These are phyloP conservation scores for Dilophus febrilis DNA, from an alignment of 2,888 invertebrate species.

Conservation along the genomic window DNA sequence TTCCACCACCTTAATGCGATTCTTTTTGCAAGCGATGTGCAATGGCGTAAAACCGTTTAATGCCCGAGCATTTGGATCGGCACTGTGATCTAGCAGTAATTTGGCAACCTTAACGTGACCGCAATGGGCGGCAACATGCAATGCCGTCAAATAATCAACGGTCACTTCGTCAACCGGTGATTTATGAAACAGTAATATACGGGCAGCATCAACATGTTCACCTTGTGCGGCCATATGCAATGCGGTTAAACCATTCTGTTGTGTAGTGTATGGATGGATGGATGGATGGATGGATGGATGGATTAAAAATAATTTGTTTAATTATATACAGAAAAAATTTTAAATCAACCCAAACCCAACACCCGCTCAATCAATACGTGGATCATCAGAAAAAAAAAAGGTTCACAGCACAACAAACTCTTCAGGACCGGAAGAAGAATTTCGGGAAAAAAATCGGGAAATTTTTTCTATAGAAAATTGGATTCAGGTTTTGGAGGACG, in stretches of 20 bases:
- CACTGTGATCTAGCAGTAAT: slow-evolving; percentile 76
- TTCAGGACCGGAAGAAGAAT: no score
- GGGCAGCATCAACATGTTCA: slow-evolving; percentile 92
- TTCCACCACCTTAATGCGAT: slow-evolving; percentile 90
- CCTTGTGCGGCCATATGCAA: slow-evolving; percentile 98
- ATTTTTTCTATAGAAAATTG: no score
- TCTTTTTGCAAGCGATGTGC: slow-evolving; percentile 98
- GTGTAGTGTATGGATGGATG: no score
- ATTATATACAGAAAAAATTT: no score
- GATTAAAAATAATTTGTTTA: no score
- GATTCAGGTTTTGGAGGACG: no score
- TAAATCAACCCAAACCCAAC: no score
- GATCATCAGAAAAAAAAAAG: no score
- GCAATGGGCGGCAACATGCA: slow-evolving; percentile 91
- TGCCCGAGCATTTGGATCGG: slow-evolving; percentile 93
- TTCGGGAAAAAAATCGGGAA: no score
- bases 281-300: no score
- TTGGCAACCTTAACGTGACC: slow-evolving; percentile 89
- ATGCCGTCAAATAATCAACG: slow-evolving; percentile 90
- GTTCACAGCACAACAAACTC: no score
- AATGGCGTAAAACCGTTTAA: slow-evolving; percentile 95
- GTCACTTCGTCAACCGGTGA: slow-evolving; percentile 99
- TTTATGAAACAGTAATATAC: slow-evolving; percentile 77
- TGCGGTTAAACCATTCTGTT: slow-evolving; percentile 85
- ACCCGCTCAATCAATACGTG: no score